A percentile compares a stretch with the other conserved stretches of the same genome.
phyloP scores from a whole-genome alignment of 2,113 vertebrate species.

The Solenodon paradoxus region DNA sequence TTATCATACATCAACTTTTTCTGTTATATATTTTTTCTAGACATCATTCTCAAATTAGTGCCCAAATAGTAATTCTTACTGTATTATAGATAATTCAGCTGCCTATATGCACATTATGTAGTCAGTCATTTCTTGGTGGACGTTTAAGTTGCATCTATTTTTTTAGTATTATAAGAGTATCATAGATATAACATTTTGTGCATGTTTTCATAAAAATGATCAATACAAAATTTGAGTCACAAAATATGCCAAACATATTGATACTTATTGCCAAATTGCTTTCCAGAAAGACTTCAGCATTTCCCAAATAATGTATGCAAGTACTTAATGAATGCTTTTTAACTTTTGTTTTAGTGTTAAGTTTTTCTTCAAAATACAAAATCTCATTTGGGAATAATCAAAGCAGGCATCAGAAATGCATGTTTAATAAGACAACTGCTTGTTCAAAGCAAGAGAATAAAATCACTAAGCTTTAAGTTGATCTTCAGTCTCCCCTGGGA shows the following conservation, averaged over 20 bases:
- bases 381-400: neutral
- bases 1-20: neutral
- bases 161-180: neutral
- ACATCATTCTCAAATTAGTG: neutral
- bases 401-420: constrained; percentile 7
- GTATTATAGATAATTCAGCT: neutral
- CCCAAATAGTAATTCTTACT: neutral
- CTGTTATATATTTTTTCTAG: neutral
- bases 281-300: constrained; percentile 36
- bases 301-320: constrained; percentile 1
- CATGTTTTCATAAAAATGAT: neutral
- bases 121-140: neutral
- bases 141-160: neutral
- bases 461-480: constrained; percentile 6
- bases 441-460: constrained; percentile 43
- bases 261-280: constrained; percentile 43
- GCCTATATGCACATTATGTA: neutral
- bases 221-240: neutral
- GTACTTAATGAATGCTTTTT: constrained; percentile 5
- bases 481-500: neutral
- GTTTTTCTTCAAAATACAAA: constrained; percentile 4
- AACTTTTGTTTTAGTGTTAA: neutral
- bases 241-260: neutral
- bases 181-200: neutral
- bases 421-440: constrained; percentile 1